Percentiles rank a stretch among this genome's conserved stretches.
Evolutionary conservation across 1,140 invertebrate species (phyloP).

Genomic region (Zophobas atratus): DNA sequence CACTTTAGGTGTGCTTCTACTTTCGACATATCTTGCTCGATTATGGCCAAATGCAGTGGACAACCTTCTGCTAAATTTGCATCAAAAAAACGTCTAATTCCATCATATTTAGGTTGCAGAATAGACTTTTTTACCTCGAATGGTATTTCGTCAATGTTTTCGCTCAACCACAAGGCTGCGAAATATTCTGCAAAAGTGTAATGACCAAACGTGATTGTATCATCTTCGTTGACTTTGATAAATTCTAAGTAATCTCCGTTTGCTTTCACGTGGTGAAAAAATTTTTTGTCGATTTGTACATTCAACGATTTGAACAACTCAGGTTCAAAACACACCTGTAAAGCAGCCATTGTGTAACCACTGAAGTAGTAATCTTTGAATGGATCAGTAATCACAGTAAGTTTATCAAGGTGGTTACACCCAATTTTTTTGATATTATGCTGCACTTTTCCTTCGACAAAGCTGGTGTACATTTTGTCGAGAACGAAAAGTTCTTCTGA

Average conservation of each 20-base stretch:
- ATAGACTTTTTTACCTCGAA: not conserved
- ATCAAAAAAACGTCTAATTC: not conserved
- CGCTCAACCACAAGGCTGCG: not conserved
- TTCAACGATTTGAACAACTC: not conserved
- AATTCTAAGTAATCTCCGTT: not conserved
- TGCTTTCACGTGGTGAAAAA: not conserved
- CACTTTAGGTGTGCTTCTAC: not conserved
- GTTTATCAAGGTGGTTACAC: not conserved
- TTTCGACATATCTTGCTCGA: not conserved
- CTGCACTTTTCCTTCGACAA: not conserved
- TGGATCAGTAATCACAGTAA: not conserved
- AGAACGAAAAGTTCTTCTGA: not conserved
- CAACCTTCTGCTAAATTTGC: not conserved
- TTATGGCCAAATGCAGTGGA: not conserved
- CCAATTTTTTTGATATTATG: not conserved
- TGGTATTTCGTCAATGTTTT: not conserved
- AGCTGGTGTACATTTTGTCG: not conserved
- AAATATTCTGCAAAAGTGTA: not conserved
- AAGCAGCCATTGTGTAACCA: not conserved
- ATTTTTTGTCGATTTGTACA: not conserved
- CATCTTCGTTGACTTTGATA: not conserved
- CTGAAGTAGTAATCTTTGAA: not conserved
- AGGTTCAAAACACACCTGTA: not conserved
- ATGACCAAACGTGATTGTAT: not conserved
- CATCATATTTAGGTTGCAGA: not conserved